phyloP scores from a whole-genome alignment of 2,888 invertebrate species.

The Lycocerus yunnanus region DNA sequence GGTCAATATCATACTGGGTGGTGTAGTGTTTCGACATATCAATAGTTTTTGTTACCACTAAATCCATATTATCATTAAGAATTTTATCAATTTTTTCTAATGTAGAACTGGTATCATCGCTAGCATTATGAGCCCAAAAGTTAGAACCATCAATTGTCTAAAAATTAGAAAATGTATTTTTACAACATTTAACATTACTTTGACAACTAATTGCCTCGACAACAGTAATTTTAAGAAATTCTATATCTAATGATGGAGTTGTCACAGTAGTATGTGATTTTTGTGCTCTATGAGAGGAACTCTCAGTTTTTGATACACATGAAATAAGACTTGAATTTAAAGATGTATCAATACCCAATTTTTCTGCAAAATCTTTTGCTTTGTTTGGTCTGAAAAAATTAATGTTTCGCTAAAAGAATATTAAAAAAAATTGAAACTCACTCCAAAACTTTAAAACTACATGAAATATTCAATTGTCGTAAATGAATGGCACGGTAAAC shows the following conservation, averaged over 20 bases:
- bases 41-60: constrained; percentile 40
- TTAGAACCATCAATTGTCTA: constrained; percentile 67
- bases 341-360: constrained; percentile 30
- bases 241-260: constrained; percentile 64
- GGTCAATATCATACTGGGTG: constrained; percentile 60
- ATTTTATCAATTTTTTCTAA: constrained; percentile 17
- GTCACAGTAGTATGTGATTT: constrained; percentile 52
- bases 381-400: constrained; percentile 22
- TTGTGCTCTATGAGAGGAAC: not conserved
- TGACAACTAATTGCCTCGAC: constrained; percentile 58
- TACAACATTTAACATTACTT: not conserved
- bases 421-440: constrained; percentile 51
- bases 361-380: constrained; percentile 40
- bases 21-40: constrained; percentile 61
- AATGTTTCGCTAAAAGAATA: not conserved
- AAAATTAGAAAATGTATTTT: constrained; percentile 24
- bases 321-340: not conserved
- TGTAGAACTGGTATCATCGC: constrained; percentile 53
- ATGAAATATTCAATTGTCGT: constrained; percentile 61
- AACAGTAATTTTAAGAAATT: constrained; percentile 61
- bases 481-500: constrained; percentile 77
- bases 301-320: not conserved
- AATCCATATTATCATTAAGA: constrained; percentile 37
- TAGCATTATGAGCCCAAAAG: constrained; percentile 70
- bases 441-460: constrained; percentile 63